Conservation (phyloP, 2,113 vertebrate species). For the Prunella himalayana region DNA sequence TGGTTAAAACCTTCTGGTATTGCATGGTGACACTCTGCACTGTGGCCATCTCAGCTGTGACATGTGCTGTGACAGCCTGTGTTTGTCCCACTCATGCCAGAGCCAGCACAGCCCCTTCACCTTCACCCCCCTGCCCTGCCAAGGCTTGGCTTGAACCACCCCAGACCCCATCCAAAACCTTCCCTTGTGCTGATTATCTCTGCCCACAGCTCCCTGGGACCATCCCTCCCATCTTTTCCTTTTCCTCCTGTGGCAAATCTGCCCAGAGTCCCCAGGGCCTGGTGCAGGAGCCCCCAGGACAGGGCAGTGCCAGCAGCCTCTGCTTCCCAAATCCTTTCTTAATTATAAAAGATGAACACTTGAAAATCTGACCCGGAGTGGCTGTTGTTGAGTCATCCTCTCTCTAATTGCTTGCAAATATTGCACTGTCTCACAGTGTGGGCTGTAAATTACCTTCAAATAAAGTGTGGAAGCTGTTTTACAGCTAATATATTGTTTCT, state of each 20-base stretch:
- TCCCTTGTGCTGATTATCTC: not conserved
- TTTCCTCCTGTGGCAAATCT: not conserved
- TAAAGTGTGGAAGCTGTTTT: constrained; percentile 30
- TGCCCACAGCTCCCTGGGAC: not conserved
- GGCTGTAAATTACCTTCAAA: constrained; percentile 48
- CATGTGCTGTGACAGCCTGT: not conserved
- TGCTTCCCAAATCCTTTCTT: not conserved
- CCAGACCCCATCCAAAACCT: not conserved
- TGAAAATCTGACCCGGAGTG: constrained; percentile 12
- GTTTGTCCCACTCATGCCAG: accelerated
- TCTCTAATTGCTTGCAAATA: constrained; percentile 51
- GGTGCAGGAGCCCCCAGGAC: not conserved
- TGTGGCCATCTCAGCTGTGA: not conserved
- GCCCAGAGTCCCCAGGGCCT: accelerated
- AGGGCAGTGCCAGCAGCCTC: not conserved
- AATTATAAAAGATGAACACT: not conserved
- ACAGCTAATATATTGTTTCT: not conserved
- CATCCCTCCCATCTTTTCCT: not conserved
- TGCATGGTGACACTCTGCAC: not conserved
- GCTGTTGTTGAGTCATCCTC: constrained; percentile 36
- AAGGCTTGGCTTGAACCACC: not conserved
- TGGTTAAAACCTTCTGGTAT: not conserved
- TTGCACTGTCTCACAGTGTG: constrained; percentile 22
- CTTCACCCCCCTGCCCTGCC: not conserved
- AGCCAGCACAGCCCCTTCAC: not conserved